Base-by-base conservation (phyloP, 1,140 invertebrate genomes). In the Drosophila hydei region DNA sequence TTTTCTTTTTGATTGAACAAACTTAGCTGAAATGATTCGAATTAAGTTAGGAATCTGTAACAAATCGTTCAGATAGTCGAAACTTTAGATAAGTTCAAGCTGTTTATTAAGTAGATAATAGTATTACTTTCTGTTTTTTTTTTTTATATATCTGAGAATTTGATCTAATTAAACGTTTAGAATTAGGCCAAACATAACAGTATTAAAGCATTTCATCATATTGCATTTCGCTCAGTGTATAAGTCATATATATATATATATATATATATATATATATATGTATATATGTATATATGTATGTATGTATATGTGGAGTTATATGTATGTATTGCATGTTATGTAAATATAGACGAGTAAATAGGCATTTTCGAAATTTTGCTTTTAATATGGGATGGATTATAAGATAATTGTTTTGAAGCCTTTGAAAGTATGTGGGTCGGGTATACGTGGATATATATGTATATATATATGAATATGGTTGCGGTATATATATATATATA, bases 171-270 rank as follows among this genome's bases (percentile, higher is more conserved):
- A 85, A 77, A 77, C 50, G 81, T 77, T 87, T 69, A 76, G 55
- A 78, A 83, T 40, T 83, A 71, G 79, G 84, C 84, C 84, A 89
- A 89, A 89, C 85, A 89, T 89, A 89, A 89, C 84, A 89, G 74
- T 72, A 75, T 87, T 89, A 89, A 89, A 89, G 84, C 80, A 59
- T 88, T 84, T 88, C 47, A 42, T 30, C 72, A 72, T 81, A 77
- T 56, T 76, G 79, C 79, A 83, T 72, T 83, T 76, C 69, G 79
- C 79, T 85, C 80, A 85, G 81, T 87, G 80, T 85, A 84, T 75
- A 84, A 80, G 70, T 77, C 85, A 83, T 75, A 51, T 70, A 58
- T 78, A 70, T 69, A 56, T 79, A 73, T n/a, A n/a, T n/a, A n/a
- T n/a, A n/a, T n/a, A n/a, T n/a, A n/a, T n/a, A n/a, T n/a, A n/a